A percentile compares a stretch with the other conserved stretches of the same genome.
phyloP scores from a whole-genome alignment of 2,113 vertebrate species.

The Phainopepla nitens region DNA sequence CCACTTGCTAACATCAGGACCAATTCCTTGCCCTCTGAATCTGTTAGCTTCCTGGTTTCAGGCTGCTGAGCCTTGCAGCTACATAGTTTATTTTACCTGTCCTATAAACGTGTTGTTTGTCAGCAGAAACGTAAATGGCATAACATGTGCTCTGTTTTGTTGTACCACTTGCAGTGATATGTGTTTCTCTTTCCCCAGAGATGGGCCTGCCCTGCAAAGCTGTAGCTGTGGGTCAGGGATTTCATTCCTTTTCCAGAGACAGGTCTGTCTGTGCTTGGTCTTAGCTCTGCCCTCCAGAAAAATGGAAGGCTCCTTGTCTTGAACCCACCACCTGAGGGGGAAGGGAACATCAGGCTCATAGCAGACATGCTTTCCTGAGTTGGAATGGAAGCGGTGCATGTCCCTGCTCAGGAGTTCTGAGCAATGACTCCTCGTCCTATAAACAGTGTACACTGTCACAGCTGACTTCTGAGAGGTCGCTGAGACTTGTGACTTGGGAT shows the following conservation, averaged over 20 bases:
- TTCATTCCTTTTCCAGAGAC: neutral
- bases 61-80: neutral
- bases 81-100: neutral
- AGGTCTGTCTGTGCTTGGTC: neutral
- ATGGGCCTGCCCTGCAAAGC: neutral
- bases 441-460: rapidly evolving
- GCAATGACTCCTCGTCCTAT: rapidly evolving
- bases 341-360: neutral
- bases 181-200: neutral
- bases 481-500: neutral
- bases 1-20: neutral
- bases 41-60: neutral
- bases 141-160: neutral
- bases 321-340: neutral
- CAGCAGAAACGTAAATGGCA: neutral
- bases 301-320: neutral
- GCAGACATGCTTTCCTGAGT: neutral
- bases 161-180: neutral
- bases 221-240: neutral
- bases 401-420: neutral
- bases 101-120: neutral
- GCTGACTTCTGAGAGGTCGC: neutral
- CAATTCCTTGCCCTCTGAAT: neutral
- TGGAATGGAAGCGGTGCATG: rapidly evolving
- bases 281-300: neutral